phyloP scores from a whole-genome alignment of 1,140 invertebrate genomes.

The Cydia amplana region DNA sequence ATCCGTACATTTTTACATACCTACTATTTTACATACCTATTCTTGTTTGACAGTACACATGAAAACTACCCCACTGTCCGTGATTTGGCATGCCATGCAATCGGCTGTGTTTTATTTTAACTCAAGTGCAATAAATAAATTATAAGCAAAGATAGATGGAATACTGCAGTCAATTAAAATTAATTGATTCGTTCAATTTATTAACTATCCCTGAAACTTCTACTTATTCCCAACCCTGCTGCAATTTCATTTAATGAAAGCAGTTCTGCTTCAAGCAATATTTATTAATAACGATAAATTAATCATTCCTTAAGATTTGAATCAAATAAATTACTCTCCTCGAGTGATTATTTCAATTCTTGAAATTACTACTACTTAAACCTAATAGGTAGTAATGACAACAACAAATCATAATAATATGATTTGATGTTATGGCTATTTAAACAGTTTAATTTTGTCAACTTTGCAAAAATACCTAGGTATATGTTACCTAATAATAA shows the following conservation, averaged over 20 bases:
- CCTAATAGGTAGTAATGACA: too few relatives aligned
- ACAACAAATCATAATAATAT: too few relatives aligned
- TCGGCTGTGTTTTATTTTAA: not conserved
- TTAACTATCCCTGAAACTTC: not conserved
- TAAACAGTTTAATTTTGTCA: too few relatives aligned
- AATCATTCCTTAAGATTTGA: not conserved
- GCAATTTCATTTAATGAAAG: not conserved
- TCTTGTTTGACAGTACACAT: too few relatives aligned
- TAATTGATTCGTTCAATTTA: not conserved
- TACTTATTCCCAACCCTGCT: not conserved
- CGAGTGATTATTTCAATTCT: too few relatives aligned
- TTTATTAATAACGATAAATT: not conserved
- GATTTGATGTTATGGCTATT: too few relatives aligned
- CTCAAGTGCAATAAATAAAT: not conserved
- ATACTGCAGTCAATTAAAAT: not conserved
- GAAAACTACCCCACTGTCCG: not conserved
- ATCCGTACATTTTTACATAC: too few relatives aligned
- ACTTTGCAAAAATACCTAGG: too few relatives aligned
- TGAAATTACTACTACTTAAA: too few relatives aligned
- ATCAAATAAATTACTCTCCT: not conserved
- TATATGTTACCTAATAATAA: too few relatives aligned
- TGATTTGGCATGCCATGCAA: too few relatives aligned
- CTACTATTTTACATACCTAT: too few relatives aligned
- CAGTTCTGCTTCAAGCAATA: not conserved
- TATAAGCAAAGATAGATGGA: slow-evolving; percentile 1